Conservation (phyloP, 2,888 invertebrate species). For the Lycia hirtaria region DNA sequence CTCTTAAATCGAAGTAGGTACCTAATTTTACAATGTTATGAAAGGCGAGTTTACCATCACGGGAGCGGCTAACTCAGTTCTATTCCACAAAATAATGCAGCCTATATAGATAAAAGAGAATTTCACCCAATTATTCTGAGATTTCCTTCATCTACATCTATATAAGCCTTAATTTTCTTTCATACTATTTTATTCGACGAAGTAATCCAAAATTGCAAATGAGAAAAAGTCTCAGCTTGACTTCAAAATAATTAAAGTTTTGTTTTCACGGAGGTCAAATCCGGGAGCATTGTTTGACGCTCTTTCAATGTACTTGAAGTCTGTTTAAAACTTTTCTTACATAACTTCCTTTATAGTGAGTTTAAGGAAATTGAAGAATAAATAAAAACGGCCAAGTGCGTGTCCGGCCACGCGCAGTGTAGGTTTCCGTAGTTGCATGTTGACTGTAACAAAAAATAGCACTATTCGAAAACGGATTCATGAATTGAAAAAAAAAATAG, state of each 20-base stretch:
- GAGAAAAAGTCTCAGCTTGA: conserved; percentile 8
- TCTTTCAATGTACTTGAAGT: background rate
- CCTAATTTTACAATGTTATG: no score
- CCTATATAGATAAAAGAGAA: background rate
- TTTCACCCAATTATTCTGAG: background rate
- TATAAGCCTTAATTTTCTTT: conserved; percentile 6
- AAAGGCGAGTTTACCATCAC: no score
- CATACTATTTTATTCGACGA: conserved; percentile 8
- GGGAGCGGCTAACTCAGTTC: no score
- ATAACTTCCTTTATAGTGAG: background rate
- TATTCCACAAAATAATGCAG: no score
- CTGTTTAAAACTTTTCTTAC: background rate
- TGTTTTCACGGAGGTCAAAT: conserved; percentile 24
- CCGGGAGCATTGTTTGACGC: conserved; percentile 13
- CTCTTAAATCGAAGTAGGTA: no score
- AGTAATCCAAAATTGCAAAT: conserved; percentile 21
- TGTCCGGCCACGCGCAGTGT: no score
- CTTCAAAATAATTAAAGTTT: conserved; percentile 21
- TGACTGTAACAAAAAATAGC: no score
- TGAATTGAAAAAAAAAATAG: no score
- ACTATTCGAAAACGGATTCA: no score
- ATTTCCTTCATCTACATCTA: background rate
- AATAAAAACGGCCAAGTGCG: no score
- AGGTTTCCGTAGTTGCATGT: no score
- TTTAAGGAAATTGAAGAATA: background rate